A percentile compares a stretch with the other conserved stretches of the same genome.
Evolutionary conservation across 2,797 vertebrate species (phyloP).

Genomic region (Diplodus sargus): DNA sequence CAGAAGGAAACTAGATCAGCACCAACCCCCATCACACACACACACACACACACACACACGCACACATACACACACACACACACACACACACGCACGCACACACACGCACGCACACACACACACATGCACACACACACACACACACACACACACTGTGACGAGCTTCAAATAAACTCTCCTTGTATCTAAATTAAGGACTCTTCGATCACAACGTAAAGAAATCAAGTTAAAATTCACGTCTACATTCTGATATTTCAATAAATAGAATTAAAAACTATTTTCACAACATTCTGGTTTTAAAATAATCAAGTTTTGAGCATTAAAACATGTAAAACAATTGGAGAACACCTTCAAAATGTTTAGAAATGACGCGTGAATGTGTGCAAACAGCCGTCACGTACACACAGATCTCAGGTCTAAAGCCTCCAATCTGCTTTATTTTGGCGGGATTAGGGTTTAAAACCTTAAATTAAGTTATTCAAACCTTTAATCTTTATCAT

Average conservation of each 20-base stretch:
- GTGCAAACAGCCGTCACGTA: background rate
- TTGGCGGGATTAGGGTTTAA: slow-evolving; percentile 13
- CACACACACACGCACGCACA: slow-evolving; percentile 2
- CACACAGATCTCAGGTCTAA: slow-evolving; percentile 17
- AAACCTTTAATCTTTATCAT: background rate
- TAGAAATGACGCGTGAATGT: background rate
- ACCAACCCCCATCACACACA: slow-evolving; percentile 4
- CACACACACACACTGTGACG: background rate
- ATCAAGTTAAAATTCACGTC: no score
- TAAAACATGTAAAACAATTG: no score
- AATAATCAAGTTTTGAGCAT: no score
- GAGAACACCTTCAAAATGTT: no score
- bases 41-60: slow-evolving; percentile 8
- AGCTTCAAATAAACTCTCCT: background rate
- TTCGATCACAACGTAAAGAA: no score
- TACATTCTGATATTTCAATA: no score
- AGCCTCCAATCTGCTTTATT: slow-evolving; percentile 11
- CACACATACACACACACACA: no score
- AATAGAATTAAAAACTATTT: background rate
- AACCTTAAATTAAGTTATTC: background rate
- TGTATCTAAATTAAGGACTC: background rate
- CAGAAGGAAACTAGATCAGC: slow-evolving; percentile 10
- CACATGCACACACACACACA: background rate
- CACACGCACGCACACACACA: background rate
- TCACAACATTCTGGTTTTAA: no score